Evolutionary conservation across 2,797 vertebrate species (phyloP).

Genomic region (Hippopotamyrus pictus): DNA sequence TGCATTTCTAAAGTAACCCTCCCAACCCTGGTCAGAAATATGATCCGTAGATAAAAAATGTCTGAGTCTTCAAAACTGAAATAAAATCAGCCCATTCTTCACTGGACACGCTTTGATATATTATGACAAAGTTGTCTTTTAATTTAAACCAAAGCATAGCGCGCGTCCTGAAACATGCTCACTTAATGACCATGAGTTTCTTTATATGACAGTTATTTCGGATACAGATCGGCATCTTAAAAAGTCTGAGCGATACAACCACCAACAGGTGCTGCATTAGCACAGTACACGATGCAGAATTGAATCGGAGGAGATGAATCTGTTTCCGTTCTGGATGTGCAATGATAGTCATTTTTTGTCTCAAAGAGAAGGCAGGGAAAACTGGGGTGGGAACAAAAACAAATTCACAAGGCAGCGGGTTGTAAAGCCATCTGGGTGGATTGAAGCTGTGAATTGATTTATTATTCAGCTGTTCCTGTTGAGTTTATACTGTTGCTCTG

Average conservation of each 20-base stretch:
- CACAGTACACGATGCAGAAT: background rate
- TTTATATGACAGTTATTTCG: background rate
- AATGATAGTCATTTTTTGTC: background rate
- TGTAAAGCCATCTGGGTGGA: slow-evolving; percentile 2
- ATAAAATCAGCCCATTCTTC: background rate
- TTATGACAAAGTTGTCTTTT: background rate
- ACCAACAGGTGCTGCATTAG: background rate
- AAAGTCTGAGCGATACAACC: background rate
- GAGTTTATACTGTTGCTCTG: background rate
- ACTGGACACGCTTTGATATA: background rate
- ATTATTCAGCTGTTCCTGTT: background rate
- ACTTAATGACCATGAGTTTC: background rate
- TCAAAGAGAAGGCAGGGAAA: background rate
- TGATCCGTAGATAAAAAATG: background rate
- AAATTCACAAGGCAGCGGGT: slow-evolving; percentile 1
- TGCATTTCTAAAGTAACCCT: background rate
- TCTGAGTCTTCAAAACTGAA: background rate
- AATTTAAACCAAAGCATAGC: background rate
- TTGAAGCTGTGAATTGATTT: slow-evolving; percentile 4
- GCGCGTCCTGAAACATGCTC: background rate
- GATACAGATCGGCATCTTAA: background rate
- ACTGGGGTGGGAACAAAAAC: background rate
- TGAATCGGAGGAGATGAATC: background rate
- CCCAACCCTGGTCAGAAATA: background rate
- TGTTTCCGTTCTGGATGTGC: background rate